A percentile compares a stretch with the other conserved stretches of the same genome.
Conservation (phyloP, 2,113 vertebrate species). For the Phyllostomus discolor region DNA sequence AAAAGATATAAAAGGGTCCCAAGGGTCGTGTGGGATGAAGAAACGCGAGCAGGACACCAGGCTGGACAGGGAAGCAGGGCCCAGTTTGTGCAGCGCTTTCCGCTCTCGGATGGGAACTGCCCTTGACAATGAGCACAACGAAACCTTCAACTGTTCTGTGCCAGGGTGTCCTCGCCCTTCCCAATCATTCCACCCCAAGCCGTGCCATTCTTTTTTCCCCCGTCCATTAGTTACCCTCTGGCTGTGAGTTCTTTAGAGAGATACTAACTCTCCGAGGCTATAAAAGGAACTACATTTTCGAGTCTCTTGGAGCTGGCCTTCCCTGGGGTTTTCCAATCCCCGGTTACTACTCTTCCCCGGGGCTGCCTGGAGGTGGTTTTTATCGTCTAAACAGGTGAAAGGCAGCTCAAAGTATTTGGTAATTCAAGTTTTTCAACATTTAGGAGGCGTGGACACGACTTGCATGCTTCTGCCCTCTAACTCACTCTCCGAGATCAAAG, state of each 20-base stretch:
- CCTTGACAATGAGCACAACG: not conserved
- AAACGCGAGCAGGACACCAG: not conserved
- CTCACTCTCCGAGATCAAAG: constrained; percentile 12
- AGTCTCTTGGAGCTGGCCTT: not conserved
- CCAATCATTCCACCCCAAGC: not conserved
- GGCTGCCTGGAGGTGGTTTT: not conserved
- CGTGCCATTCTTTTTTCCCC: not conserved
- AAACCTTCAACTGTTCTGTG: not conserved
- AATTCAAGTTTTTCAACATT: constrained; percentile 18
- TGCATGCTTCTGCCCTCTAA: not conserved
- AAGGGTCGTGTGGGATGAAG: not conserved
- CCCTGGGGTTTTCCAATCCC: not conserved
- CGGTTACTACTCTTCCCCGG: not conserved
- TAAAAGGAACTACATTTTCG: not conserved
- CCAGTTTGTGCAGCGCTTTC: not conserved
- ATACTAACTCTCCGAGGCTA: not conserved
- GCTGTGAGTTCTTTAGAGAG: not conserved
- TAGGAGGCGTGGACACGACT: not conserved
- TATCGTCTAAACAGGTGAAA: not conserved
- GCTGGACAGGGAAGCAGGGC: not conserved
- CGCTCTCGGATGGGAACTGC: not conserved
- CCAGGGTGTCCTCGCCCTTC: not conserved
- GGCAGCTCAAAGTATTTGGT: not conserved
- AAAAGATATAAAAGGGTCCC: not conserved
- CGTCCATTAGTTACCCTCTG: not conserved